phyloP scores from a whole-genome alignment of 2,113 vertebrate genomes.

The Coreoperca whiteheadi region DNA sequence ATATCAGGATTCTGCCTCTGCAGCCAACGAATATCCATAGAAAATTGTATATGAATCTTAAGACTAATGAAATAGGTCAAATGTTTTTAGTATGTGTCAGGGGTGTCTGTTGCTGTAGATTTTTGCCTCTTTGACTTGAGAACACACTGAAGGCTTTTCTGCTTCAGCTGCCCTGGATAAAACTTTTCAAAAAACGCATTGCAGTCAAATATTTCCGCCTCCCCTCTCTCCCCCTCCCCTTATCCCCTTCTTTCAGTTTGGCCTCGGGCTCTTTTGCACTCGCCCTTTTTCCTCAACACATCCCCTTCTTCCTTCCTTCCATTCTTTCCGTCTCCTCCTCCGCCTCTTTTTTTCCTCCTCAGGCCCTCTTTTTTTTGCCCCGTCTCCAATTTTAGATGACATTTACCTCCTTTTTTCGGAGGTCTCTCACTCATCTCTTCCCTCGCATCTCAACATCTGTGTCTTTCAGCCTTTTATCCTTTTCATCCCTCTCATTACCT shows the following conservation, averaged over 20 bases:
- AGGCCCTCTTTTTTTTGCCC: not conserved
- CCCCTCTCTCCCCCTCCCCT: too few species aligned
- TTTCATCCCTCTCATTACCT: conserved; percentile 32
- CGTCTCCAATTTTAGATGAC: not conserved
- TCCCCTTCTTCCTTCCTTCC: conserved; percentile 26
- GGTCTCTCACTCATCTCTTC: conserved; percentile 38
- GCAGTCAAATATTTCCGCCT: conserved; percentile 17
- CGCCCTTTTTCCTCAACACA: conserved; percentile 8
- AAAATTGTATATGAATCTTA: not conserved
- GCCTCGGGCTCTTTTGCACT: conserved; percentile 16
- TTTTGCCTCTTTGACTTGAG: not conserved
- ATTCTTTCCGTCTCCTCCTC: conserved; percentile 22
- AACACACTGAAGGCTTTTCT: not conserved
- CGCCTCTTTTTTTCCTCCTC: conserved; percentile 6
- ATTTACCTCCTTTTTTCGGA: not conserved
- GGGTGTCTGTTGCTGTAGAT: not conserved
- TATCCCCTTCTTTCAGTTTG: not conserved
- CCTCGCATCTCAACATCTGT: conserved; percentile 55
- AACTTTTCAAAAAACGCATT: conserved; percentile 45
- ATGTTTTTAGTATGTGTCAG: not conserved
- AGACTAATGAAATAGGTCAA: not conserved
- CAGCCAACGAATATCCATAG: not conserved
- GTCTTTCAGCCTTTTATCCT: conserved; percentile 39
- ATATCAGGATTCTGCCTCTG: not conserved
- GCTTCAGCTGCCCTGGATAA: conserved; percentile 25